These are phyloP conservation scores for Lagria hirta DNA, from an alignment of 2,888 invertebrate genomes.

Conservation along the genomic window DNA sequence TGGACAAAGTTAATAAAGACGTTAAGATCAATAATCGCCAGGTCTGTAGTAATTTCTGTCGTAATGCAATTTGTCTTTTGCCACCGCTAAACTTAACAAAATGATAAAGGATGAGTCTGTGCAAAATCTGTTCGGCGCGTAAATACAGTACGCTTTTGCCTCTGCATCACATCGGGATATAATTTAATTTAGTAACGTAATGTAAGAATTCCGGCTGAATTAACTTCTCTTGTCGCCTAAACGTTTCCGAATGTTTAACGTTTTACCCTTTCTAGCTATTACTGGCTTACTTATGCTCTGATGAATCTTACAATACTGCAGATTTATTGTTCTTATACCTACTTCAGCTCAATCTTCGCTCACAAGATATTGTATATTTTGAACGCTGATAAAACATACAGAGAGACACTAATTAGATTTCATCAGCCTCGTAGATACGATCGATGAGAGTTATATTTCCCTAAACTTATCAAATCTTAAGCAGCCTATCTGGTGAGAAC, in stretches of 20 bases:
- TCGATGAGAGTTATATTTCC: no score
- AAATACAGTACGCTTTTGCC: constrained; percentile 21
- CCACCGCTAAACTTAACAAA: constrained; percentile 27
- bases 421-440: no score
- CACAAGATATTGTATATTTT: no score
- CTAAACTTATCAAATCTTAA: no score
- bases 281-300: constrained; percentile 53
- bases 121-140: constrained; percentile 27
- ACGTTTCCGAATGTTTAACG: constrained; percentile 53
- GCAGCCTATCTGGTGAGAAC: no score
- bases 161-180: constrained; percentile 35
- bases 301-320: constrained; percentile 50
- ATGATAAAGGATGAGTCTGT: constrained; percentile 23
- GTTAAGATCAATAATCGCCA: no score
- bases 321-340: constrained; percentile 48
- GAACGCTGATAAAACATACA: no score
- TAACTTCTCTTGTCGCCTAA: constrained; percentile 52
- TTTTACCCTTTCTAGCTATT: constrained; percentile 51
- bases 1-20: no score
- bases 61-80: constrained; percentile 27
- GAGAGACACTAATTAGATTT: constrained; percentile 16
- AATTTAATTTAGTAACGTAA: constrained; percentile 47
- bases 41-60: constrained; percentile 11
- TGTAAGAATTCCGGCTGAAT: constrained; percentile 56
- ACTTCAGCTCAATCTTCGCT: constrained; percentile 35